Evolutionary conservation across 1,140 invertebrate genomes (phyloP).

Genomic region (Sycophaga agraensis): DNA sequence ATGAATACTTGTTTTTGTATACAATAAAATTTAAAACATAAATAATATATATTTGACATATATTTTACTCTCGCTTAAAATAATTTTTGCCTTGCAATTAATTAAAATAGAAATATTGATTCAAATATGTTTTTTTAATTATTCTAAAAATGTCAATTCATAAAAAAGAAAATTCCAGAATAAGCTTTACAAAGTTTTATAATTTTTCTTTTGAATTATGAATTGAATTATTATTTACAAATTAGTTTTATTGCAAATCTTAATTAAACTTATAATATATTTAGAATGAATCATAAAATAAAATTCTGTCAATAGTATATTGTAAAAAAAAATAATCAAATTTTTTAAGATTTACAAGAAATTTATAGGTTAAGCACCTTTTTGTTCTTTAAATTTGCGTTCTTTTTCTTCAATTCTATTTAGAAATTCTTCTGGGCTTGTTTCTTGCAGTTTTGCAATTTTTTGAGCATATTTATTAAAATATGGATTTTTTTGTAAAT

Average conservation of each 20-base stretch:
- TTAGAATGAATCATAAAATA: background rate
- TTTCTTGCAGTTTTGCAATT: slow-evolving; percentile 73
- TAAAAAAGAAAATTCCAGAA: too few relatives aligned
- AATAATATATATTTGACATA: slow-evolving; percentile 6
- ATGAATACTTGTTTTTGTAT: background rate
- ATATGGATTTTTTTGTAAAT: slow-evolving; percentile 75
- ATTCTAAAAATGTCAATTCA: background rate
- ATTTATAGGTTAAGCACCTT: too few relatives aligned
- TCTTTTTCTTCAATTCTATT: slow-evolving; percentile 65
- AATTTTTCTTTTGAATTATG: background rate
- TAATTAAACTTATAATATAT: background rate
- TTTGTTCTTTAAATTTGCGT: slow-evolving; percentile 53
- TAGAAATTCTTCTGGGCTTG: slow-evolving; percentile 75
- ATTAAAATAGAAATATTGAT: background rate
- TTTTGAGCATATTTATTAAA: slow-evolving; percentile 80
- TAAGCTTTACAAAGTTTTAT: background rate
- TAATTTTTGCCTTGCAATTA: slow-evolving; percentile 14
- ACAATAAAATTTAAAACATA: background rate
- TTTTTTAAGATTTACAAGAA: background rate
- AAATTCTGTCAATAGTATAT: background rate
- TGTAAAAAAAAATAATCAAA: background rate
- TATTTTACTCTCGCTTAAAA: too few relatives aligned
- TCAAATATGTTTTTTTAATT: background rate
- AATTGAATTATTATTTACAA: background rate
- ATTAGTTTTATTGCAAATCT: background rate